Conservation (phyloP, 2,888 invertebrate genomes). For the Ormyrus labotus region DNA sequence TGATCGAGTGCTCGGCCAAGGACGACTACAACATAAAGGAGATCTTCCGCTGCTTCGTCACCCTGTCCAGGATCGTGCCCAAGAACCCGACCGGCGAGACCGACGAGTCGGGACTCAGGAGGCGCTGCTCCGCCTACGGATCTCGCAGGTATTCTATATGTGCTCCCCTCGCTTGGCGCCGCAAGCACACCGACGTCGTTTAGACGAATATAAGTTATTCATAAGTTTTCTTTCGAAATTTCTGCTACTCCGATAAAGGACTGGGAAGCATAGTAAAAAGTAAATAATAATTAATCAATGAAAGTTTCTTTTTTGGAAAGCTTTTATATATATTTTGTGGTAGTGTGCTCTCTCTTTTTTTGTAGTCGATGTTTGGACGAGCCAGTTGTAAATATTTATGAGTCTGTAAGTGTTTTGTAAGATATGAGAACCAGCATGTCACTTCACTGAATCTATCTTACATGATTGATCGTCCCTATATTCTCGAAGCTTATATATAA, state of each 20-base stretch:
- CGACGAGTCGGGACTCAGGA: conserved; percentile 81
- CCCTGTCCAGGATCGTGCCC: conserved; percentile 84
- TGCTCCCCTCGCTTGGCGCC: too few species aligned
- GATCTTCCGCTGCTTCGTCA: conserved; percentile 87
- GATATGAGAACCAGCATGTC: background rate
- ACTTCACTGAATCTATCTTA: too few species aligned
- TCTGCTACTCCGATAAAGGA: too few species aligned
- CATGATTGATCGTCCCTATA: too few species aligned
- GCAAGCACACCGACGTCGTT: too few species aligned
- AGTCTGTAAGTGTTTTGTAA: background rate
- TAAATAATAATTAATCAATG: too few species aligned
- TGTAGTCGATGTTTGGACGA: background rate
- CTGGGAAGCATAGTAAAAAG: too few species aligned
- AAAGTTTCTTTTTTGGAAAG: too few species aligned
- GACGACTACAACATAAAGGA: conserved; percentile 88
- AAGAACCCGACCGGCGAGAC: conserved; percentile 75
- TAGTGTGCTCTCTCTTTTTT: too few species aligned
- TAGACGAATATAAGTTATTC: too few species aligned
- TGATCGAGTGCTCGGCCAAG: conserved; percentile 87
- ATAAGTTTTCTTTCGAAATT: too few species aligned
- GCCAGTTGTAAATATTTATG: background rate
- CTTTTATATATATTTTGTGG: too few species aligned
- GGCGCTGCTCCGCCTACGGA: conserved; percentile 86
- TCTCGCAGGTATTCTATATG: conserved; percentile 69
- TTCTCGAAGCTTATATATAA: background rate